Evolutionary conservation across 2,888 invertebrate genomes (phyloP), one percentile per base, ranked within the genome.

Genomic region (Drosophila kambysellisi): DNA sequence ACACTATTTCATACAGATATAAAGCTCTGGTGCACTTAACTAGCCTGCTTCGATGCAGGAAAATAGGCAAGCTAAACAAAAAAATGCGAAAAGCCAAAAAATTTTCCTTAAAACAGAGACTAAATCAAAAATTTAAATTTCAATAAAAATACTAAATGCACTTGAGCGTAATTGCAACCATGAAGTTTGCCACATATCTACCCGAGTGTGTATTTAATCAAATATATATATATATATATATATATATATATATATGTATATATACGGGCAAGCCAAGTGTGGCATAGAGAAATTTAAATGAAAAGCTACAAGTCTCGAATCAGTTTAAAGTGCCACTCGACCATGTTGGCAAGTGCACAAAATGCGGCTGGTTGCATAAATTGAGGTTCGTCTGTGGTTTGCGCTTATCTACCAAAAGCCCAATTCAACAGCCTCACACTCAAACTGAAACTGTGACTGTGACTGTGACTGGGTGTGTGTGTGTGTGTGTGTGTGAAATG

Each of bases 91-190:
- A 53, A 48, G 56, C 41, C 70, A 57, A 65, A 46, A 46, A 46
- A 46, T 46, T 15, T 46, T 33, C 20, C 53, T 50, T 39, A 59
- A 67, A 78, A 65, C 57, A 61, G 51, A 77, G 74, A 74, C 82
- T 69, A 72, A 79, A 86, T 72, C 75, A 51, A 68, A 78, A 89
- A 73, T 74, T 74, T 67, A 81, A 80, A 77, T 82, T 77, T 84
- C 89, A 87, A 89, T 79, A 82, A 82, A 76, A 87, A 76, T 62
- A 56, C 83, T 70, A 83, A 84, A 84, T 82, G 85, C 89, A 85
- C 88, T 85, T 84, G 89, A 88, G 85, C 89, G 89, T 89, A 85
- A 85, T 85, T 84, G 89, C 80, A 75, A 66, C 72, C 82, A 84
- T 72, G 60, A 69, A 79, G 65, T 52, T 53, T 56, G 46, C 52